Conservation (phyloP, 2,797 vertebrate species). For the Sebastes diploproa region DNA sequence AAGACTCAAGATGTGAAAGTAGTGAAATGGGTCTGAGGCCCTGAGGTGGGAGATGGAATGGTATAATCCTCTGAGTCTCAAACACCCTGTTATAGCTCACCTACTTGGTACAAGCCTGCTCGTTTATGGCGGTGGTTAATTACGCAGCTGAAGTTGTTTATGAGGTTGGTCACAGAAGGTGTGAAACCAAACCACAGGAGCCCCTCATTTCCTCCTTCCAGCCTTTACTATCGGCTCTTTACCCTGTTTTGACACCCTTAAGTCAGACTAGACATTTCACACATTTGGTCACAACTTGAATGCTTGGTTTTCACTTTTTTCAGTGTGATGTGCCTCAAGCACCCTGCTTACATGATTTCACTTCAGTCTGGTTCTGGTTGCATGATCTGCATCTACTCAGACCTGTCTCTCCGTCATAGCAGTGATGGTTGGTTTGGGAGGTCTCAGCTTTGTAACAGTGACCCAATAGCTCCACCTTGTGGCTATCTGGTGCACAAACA, state of each 20-base stretch:
- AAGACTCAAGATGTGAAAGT: background rate
- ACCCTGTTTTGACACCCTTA: background rate
- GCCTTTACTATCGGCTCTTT: background rate
- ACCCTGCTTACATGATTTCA: background rate
- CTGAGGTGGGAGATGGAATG: background rate
- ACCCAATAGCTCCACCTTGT: constrained; percentile 24
- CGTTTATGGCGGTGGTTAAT: constrained; percentile 32
- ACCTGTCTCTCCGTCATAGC: too few relatives aligned
- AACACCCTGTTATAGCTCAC: background rate
- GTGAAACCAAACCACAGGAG: constrained; percentile 65
- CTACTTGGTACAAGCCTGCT: background rate
- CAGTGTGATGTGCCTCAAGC: background rate
- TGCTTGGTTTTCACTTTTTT: background rate
- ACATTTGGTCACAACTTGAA: background rate
- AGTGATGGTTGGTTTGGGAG: background rate
- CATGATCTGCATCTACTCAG: background rate
- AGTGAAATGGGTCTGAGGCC: background rate
- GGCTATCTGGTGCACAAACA: background rate
- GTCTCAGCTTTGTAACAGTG: background rate
- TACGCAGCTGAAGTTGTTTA: constrained; percentile 25
- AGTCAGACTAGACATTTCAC: background rate
- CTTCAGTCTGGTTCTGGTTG: background rate
- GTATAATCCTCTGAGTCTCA: background rate
- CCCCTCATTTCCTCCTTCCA: background rate
- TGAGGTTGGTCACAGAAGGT: constrained; percentile 27